A percentile compares a stretch with the other conserved stretches of the same genome.
Evolutionary conservation across 2,797 vertebrate species (phyloP).

Genomic region (Serranus cabrilla): DNA sequence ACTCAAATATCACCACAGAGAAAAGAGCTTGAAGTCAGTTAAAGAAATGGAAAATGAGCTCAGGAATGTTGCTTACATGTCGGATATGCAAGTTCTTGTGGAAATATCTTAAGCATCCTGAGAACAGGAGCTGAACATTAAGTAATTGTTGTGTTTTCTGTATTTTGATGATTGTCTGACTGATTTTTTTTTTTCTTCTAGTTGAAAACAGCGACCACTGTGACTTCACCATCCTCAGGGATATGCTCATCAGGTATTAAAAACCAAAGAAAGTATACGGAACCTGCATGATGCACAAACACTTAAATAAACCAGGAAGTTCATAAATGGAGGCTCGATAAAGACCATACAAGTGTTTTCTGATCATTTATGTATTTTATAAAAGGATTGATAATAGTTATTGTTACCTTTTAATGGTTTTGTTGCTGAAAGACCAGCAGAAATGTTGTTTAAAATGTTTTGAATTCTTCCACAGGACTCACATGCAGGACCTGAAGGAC

Average conservation of each 20-base stretch:
- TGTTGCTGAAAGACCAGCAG: not conserved
- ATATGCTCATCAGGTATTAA: constrained; percentile 98
- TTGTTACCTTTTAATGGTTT: not conserved
- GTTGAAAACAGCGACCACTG: constrained; percentile 99
- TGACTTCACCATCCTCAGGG: constrained; percentile 98
- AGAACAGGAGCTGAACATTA: not conserved
- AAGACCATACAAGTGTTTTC: not conserved
- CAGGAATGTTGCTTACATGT: not conserved
- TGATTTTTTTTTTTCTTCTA: constrained; percentile 62
- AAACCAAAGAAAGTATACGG: not conserved
- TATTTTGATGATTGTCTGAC: not conserved
- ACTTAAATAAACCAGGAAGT: not conserved
- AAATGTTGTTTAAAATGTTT: constrained; percentile 8
- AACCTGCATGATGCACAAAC: not conserved
- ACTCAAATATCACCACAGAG: not conserved
- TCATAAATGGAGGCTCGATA: not conserved
- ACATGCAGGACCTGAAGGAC: constrained; percentile 99
- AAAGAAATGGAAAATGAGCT: not conserved
- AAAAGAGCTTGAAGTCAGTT: not conserved
- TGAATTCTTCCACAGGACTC: constrained; percentile 87
- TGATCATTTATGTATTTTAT: too few relatives aligned
- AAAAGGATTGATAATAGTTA: too few relatives aligned
- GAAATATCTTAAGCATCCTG: not conserved
- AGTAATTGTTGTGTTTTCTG: not conserved
- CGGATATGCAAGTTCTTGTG: not conserved